Base-by-base conservation (phyloP, 2,888 invertebrate genomes). In the Amphipoea lucens region DNA sequence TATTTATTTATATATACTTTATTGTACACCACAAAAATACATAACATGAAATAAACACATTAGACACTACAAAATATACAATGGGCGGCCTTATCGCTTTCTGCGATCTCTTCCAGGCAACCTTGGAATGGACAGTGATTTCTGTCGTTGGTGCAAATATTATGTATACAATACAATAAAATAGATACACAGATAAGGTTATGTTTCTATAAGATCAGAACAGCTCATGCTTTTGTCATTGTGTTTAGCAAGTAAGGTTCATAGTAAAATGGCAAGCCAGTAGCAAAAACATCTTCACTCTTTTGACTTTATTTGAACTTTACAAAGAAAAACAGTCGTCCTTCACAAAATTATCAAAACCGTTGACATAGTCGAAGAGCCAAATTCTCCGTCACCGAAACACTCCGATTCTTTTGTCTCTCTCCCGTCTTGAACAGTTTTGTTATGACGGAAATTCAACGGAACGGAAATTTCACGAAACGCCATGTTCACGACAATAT, bases 381-480 rank as follows among this genome's bases (percentile, higher is more conserved):
- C 36, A 62, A 78, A 42, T 70, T 36, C n/a, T 77, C 76, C 78
- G 71, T 79, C 67, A 69, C 60, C 45, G 54, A 67, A 42, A 14
- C 29, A 48, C 69, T 20, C 29, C 42, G 29, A 57, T 60, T 75
- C 69, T 72, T 81, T 88, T 84, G 83, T 84, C 29, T 20, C 54
- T 60, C 63, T 69, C 23, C 65, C 62, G 79, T 85, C 72, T 74
- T 69, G 70, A 84, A 86, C 73, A 78, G 79, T 81, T 83, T 82
- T 88, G 83, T 84, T 83, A 79, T 79, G 68, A 78, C 65, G 65
- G 76, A 65, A 81, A 83, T 51, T 88, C 86, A 79, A 75, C 73
- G 82, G 74, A 82, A 84, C 76, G 84, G 81, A 85, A 85, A 87
- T 86, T 85, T 85, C 36, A 42, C 23, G 57, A 29, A 76, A 63